Evolutionary conservation across 53 echinoderm and acorn worm genomes (phyloP).

Genomic region (Pentamera pediparva): DNA sequence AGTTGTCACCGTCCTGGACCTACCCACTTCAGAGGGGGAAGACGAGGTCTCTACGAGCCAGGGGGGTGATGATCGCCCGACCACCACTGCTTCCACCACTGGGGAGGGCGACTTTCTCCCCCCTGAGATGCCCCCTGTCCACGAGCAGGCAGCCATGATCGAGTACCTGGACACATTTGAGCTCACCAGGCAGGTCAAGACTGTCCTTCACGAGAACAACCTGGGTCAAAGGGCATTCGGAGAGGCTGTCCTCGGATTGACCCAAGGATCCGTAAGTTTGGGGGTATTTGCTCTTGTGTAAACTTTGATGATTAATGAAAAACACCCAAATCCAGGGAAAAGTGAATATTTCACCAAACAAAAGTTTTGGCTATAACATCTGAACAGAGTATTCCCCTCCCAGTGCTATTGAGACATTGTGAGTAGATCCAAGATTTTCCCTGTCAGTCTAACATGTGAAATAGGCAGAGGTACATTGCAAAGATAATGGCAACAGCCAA

Average conservation of each 20-base stretch:
- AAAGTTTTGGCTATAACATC: too few relatives aligned
- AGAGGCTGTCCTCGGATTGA: conserved; percentile 91
- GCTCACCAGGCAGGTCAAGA: conserved; percentile 85
- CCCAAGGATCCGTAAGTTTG: conserved; percentile 85
- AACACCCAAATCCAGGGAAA: too few relatives aligned
- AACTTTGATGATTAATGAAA: too few relatives aligned
- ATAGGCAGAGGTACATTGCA: too few relatives aligned
- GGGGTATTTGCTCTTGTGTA: background rate
- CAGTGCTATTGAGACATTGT: too few relatives aligned
- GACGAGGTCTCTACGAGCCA: conserved; percentile 20
- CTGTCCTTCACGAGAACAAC: conserved; percentile 80
- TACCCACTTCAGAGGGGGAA: conserved; percentile 1
- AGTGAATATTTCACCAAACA: too few relatives aligned
- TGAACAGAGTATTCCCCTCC: too few relatives aligned
- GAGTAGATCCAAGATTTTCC: too few relatives aligned
- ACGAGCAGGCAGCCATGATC: conserved; percentile 94
- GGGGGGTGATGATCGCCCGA: conserved; percentile 13
- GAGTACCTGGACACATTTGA: conserved; percentile 96
- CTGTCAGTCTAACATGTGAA: too few relatives aligned
- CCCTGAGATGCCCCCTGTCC: conserved; percentile 87
- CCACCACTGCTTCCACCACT: background rate
- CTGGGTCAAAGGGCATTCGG: conserved; percentile 97
- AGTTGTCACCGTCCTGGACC: conserved; percentile 12
- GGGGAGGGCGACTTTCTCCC: conserved; percentile 46
- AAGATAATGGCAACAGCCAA: too few relatives aligned